phyloP scores from a whole-genome alignment of 2,797 vertebrate species.

The Craterocephalus amniculus region DNA sequence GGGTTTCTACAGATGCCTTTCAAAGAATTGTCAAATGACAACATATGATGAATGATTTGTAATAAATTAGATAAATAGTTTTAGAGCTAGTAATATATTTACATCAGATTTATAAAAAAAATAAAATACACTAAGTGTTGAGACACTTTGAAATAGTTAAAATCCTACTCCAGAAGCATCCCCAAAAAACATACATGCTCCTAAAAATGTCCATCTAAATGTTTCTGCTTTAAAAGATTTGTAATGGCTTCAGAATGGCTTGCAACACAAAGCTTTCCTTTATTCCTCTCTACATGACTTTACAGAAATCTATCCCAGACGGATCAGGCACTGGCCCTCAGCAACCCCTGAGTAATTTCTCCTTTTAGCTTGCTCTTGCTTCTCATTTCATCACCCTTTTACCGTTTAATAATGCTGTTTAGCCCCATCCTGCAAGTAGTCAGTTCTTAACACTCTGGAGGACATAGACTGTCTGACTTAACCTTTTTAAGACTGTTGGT shows the following conservation, averaged over 20 bases:
- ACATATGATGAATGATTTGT: not conserved
- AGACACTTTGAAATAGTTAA: conserved; percentile 29
- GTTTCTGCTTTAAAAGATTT: not conserved
- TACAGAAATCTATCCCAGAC: not conserved
- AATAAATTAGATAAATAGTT: not conserved
- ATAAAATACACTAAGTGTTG: not conserved
- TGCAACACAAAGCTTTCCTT: not conserved
- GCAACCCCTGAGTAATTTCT: not conserved
- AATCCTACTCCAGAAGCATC: conserved; percentile 3
- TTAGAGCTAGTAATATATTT: not conserved
- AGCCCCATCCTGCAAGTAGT: not conserved
- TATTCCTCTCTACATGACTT: not conserved
- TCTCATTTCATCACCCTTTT: not conserved
- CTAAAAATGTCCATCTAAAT: not conserved
- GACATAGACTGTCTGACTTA: not conserved
- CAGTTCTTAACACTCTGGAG: not conserved
- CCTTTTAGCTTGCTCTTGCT: not conserved
- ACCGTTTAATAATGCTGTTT: not conserved
- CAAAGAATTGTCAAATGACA: not conserved
- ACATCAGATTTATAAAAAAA: not conserved
- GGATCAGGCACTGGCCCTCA: not conserved
- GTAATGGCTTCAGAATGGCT: not conserved
- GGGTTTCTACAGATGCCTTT: not conserved
- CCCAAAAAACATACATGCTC: not conserved
- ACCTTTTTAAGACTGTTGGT: not conserved